Conservation (phyloP, 2,113 vertebrate genomes). For the Microcebus murinus region DNA sequence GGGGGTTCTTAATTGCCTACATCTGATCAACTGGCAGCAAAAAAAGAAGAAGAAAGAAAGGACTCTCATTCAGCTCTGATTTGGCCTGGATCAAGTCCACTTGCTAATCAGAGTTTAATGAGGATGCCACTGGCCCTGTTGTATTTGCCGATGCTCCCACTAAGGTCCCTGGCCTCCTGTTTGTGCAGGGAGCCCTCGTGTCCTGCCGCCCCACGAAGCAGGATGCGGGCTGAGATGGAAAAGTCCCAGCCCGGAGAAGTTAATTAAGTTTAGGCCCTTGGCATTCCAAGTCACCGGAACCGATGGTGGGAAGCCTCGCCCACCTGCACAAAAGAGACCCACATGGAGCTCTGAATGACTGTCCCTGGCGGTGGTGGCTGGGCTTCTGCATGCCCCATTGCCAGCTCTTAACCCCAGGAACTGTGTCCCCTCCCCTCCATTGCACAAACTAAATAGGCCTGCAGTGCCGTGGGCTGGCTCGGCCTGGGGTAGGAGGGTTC, state of each 20-base stretch:
- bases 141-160: slow-evolving; percentile 82
- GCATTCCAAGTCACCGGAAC: slow-evolving; percentile 75
- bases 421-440: slow-evolving; percentile 43
- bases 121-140: slow-evolving; percentile 83
- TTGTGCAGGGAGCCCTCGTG: slow-evolving; percentile 78
- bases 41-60: slow-evolving; percentile 35
- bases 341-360: slow-evolving; percentile 33
- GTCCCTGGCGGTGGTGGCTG: background rate
- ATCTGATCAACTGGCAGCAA: slow-evolving; percentile 86
- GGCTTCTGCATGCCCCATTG: slow-evolving; percentile 42
- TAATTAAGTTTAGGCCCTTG: slow-evolving; percentile 79
- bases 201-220: slow-evolving; percentile 74
- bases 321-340: slow-evolving; percentile 62
- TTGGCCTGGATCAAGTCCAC: slow-evolving; percentile 87
- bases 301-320: slow-evolving; percentile 67
- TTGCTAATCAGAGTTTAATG: slow-evolving; percentile 91
- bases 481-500: background rate
- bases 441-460: slow-evolving; percentile 63
- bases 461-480: background rate
- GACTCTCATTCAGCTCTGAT: slow-evolving; percentile 84
- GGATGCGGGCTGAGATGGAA: slow-evolving; percentile 50
- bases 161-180: slow-evolving; percentile 77
- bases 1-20: slow-evolving; percentile 90
- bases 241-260: slow-evolving; percentile 74
- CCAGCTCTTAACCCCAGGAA: slow-evolving; percentile 65